A percentile compares a stretch with the other conserved stretches of the same genome.
Conservation (phyloP, 2,113 vertebrate genomes). For the Dipodomys stephensi region DNA sequence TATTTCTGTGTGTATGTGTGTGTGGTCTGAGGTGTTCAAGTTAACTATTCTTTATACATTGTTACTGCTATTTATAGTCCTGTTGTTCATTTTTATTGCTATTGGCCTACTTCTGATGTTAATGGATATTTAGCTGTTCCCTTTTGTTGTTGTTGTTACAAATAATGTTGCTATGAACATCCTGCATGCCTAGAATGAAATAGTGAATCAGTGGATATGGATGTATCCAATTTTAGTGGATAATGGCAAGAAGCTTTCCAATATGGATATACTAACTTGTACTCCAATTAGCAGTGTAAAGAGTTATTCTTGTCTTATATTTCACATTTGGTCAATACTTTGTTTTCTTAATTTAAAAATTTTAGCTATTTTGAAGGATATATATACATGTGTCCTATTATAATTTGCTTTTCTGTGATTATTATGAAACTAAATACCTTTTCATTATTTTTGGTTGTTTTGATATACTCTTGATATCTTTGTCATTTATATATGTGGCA, state of each 20-base stretch:
- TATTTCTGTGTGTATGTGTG: neutral
- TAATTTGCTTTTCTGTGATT: neutral
- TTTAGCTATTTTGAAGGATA: neutral
- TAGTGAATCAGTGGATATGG: neutral
- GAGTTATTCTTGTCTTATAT: constrained; percentile 24
- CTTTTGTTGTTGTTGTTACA: neutral
- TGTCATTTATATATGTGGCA: neutral
- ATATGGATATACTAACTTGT: neutral
- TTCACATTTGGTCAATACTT: neutral
- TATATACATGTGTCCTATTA: neutral
- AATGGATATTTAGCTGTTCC: neutral
- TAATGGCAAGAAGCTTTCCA: neutral
- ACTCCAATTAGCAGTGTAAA: neutral
- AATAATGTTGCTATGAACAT: neutral
- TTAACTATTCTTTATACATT: neutral
- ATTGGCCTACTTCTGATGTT: neutral
- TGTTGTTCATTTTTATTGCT: constrained; percentile 4
- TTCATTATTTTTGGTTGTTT: constrained; percentile 10
- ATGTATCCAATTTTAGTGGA: neutral
- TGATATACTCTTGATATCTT: neutral
- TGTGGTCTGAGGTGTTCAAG: neutral
- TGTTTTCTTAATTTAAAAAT: constrained; percentile 8
- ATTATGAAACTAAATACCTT: neutral
- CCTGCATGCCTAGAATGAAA: neutral
- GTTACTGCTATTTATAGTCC: too few species aligned